Evolutionary conservation across 2,888 invertebrate species (phyloP).

Genomic region (Willowsia nigromaculata): DNA sequence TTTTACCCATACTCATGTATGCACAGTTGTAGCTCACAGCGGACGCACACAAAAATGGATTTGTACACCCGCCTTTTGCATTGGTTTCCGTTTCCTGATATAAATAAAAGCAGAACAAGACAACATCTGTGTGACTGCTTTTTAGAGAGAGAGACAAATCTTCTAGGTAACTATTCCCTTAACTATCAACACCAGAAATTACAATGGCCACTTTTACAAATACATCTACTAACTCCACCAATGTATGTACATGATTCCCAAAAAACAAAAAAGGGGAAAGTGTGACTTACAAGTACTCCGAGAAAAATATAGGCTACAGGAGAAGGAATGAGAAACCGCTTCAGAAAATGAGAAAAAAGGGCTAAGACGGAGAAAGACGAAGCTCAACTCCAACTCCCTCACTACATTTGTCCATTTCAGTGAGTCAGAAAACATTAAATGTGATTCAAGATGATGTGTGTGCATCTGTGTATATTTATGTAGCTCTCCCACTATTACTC

Average conservation of each 20-base stretch:
- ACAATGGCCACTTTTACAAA: conserved; percentile 14
- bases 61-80: not conserved
- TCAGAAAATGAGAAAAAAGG: not conserved
- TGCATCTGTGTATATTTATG: conserved; percentile 37
- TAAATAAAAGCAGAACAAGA: conserved; percentile 29
- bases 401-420: conserved; percentile 65
- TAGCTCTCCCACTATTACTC: not conserved
- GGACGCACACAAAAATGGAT: not conserved
- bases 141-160: not conserved
- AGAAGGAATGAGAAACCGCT: not conserved
- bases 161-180: not conserved
- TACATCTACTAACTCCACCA: too few species aligned
- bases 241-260: too few species aligned
- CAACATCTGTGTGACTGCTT: conserved; percentile 30
- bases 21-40: not conserved
- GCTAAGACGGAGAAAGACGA: not conserved
- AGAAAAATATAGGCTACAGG: not conserved
- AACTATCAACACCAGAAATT: not conserved
- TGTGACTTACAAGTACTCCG: too few species aligned
- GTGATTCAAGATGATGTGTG: conserved; percentile 53
- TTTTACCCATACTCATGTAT: not conserved
- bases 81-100: conserved; percentile 29
- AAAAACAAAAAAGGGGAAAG: too few species aligned
- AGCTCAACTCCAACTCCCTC: conserved; percentile 1
- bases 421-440: conserved; percentile 52